Percentiles rank a stretch among this genome's conserved stretches.
These are phyloP conservation scores for Protonibea diacanthus DNA, from an alignment of 2,797 vertebrate species.

Conservation along the genomic window DNA sequence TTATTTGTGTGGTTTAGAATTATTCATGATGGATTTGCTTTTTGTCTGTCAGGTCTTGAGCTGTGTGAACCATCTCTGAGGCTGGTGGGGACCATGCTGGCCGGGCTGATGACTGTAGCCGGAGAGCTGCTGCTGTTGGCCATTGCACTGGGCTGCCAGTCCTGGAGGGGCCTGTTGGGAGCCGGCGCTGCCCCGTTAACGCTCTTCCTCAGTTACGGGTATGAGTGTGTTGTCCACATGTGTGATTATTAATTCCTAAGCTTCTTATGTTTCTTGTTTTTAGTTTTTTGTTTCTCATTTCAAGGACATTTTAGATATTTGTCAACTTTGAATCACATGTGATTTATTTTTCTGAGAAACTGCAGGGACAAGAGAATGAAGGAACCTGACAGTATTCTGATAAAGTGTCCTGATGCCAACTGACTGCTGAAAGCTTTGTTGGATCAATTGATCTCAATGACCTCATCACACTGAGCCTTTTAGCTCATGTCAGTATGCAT, in stretches of 20 bases:
- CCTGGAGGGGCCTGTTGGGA: conserved; percentile 91
- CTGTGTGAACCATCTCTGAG: conserved; percentile 91
- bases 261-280: neutral
- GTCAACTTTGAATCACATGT: neutral
- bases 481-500: conserved; percentile 64
- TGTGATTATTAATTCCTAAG: neutral
- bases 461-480: conserved; percentile 60
- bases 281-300: neutral
- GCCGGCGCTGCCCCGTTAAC: conserved; percentile 89
- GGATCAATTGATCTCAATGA: conserved; percentile 73
- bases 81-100: conserved; percentile 87
- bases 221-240: neutral
- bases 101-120: conserved; percentile 87
- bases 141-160: conserved; percentile 89
- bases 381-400: conserved; percentile 33
- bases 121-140: conserved; percentile 91
- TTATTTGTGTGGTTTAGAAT: no score
- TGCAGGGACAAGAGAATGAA: conserved; percentile 1
- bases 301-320: neutral
- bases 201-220: conserved; percentile 92
- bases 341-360: neutral
- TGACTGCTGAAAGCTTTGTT: conserved; percentile 64
- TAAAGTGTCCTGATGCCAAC: conserved; percentile 55
- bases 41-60: conserved; percentile 87
- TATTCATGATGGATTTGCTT: neutral